Base-by-base conservation (phyloP, 2,888 invertebrate species). In the Dione juno region DNA sequence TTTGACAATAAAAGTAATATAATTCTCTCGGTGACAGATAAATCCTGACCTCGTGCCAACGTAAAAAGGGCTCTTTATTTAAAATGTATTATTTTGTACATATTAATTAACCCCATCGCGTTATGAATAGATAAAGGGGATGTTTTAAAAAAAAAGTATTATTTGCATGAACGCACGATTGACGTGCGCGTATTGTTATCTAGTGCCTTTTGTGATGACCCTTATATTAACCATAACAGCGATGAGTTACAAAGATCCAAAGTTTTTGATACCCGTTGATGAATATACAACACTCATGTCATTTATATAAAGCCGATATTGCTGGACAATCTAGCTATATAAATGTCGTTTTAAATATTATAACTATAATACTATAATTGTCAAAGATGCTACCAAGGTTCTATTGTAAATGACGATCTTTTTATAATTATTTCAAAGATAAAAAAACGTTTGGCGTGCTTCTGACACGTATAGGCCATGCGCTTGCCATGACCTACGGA, bases 91-190 rank as follows among this genome's bases (percentile, higher is more conserved):
- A 88, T 89, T 87, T 84, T 82, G 84, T 88, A 92, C 90, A 89
- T 93, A 90, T 92, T 93, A 93, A 93, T 93, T 93, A 93, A 93
- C 92, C 92, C 93, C 89, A 89, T 90, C 88, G 83, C 86, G 83
- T 76, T 84, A 85, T 81, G 83, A 81, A 86, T 82, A 90, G 91
- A 92, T 91, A 93, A 86, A 89, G 86, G 93, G 92, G 90, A 89
- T 89, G 89, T 88, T 92, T 90, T 86, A 87, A 87, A 90, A 93
- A 87, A 90, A 93, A 93, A 92, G 92, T 92, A 87, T 82, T 89
- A 91, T 92, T 92, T 93, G 93, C 93, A 92, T 93, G 90, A 92
- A 87, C 89, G 86, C 92, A 90, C 93, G 93, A 90, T 91, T 91
- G 93, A 92, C 93, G 90, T 91, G 83, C 88, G 92, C 84, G 86